phyloP scores from a whole-genome alignment of 2,888 invertebrate species.

The Bugula neritina region DNA sequence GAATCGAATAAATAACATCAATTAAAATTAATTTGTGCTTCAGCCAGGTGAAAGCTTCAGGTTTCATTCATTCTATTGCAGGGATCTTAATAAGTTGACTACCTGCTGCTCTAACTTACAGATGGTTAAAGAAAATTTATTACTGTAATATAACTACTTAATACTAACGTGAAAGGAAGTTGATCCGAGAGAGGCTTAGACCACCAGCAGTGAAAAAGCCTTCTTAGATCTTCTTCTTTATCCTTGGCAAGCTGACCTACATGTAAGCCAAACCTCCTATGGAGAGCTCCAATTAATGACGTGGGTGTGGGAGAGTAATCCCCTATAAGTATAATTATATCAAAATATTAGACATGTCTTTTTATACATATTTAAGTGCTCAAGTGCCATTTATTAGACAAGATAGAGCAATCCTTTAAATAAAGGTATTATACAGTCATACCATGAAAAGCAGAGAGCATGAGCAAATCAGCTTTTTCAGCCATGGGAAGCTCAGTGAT shows the following conservation, averaged over 20 bases:
- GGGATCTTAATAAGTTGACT: too few relatives aligned
- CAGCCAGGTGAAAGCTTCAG: too few relatives aligned
- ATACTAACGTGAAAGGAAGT: constrained; percentile 38
- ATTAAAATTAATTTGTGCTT: too few relatives aligned
- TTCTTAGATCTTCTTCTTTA: constrained; percentile 44
- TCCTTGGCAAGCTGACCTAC: constrained; percentile 36
- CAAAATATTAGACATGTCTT: neutral
- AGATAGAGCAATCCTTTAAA: too few relatives aligned
- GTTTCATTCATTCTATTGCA: too few relatives aligned
- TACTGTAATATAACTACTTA: too few relatives aligned
- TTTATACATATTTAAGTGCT: neutral
- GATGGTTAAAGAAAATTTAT: too few relatives aligned
- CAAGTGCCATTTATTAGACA: too few relatives aligned
- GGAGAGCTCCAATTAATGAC: constrained; percentile 42
- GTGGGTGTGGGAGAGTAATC: constrained; percentile 38
- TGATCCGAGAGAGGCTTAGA: constrained; percentile 37
- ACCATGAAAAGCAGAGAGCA: constrained; percentile 49
- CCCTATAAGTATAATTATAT: too few relatives aligned
- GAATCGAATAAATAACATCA: too few relatives aligned
- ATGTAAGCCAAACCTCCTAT: constrained; percentile 36
- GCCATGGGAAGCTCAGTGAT: constrained; percentile 41
- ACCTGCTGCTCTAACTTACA: too few relatives aligned
- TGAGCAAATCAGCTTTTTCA: constrained; percentile 44
- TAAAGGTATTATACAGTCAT: too few relatives aligned
- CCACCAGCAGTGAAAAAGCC: constrained; percentile 47